Conservation (phyloP, 2,888 invertebrate species). For the Amphipoea lucens region DNA sequence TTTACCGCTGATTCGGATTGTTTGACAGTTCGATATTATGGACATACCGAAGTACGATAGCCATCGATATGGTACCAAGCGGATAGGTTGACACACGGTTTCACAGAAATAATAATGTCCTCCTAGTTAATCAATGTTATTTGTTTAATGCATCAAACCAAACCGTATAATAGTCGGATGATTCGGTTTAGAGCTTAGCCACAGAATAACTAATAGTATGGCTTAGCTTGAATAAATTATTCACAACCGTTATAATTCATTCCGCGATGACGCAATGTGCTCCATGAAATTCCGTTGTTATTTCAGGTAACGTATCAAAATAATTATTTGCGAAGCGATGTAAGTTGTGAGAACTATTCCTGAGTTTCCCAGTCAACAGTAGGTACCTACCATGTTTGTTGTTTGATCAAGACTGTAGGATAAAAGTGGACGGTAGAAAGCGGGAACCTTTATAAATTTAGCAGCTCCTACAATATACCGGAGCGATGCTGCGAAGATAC, state of each 20-base stretch:
- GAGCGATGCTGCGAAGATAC: constrained; percentile 29
- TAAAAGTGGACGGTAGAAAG: constrained; percentile 13
- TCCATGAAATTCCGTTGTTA: constrained; percentile 10
- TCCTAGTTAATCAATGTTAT: constrained; percentile 9
- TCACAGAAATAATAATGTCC: neutral
- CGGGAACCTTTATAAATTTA: constrained; percentile 45
- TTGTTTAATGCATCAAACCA: constrained; percentile 25
- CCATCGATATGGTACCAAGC: neutral
- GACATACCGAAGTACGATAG: neutral
- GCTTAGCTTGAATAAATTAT: constrained; percentile 25
- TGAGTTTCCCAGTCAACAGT: neutral
- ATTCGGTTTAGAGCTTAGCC: constrained; percentile 30
- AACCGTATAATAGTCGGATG: constrained; percentile 25
- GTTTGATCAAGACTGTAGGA: constrained; percentile 27
- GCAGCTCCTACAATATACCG: constrained; percentile 28
- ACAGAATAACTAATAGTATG: no score
- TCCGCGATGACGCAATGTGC: constrained; percentile 9
- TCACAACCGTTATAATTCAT: constrained; percentile 25
- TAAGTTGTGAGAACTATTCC: neutral
- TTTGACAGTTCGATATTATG: constrained; percentile 14
- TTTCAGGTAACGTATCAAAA: constrained; percentile 20
- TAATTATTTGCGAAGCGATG: neutral
- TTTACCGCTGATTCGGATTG: constrained; percentile 4
- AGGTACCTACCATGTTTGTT: constrained; percentile 13
- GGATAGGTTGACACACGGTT: neutral